Conservation (phyloP, 2,797 vertebrate species). For the Macropodus opercularis region DNA sequence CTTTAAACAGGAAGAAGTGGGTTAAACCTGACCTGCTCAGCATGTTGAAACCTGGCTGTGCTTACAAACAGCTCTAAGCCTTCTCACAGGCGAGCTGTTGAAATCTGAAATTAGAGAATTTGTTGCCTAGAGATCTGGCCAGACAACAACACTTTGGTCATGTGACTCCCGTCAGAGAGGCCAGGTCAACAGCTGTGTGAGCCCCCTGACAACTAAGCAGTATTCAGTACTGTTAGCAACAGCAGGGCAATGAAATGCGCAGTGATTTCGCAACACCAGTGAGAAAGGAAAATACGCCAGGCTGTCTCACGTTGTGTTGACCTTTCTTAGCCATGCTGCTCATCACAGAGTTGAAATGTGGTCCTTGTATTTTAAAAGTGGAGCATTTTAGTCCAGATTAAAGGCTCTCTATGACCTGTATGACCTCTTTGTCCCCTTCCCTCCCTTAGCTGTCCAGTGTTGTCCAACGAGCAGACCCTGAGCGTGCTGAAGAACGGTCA, state of each 20-base stretch:
- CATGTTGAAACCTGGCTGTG: conserved; percentile 14
- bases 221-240: conserved; percentile 70
- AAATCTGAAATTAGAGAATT: conserved; percentile 75
- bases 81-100: conserved; percentile 58
- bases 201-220: conserved; percentile 73
- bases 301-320: conserved; percentile 15
- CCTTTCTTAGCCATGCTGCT: conserved; percentile 6
- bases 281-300: conserved; percentile 22
- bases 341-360: neutral
- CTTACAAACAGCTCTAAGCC: conserved; percentile 35
- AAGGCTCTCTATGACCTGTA: conserved; percentile 10
- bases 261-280: conserved; percentile 41
- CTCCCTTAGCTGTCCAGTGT: conserved; percentile 73
- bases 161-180: conserved; percentile 68
- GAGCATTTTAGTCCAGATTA: conserved; percentile 1
- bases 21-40: too few species aligned
- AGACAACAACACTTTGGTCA: conserved; percentile 72
- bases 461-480: conserved; percentile 75
- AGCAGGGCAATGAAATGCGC: conserved; percentile 50
- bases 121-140: conserved; percentile 62
- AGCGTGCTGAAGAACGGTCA: conserved; percentile 77
- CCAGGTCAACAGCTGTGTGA: conserved; percentile 75
- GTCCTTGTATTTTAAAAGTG: conserved; percentile 13
- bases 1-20: neutral
- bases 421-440: conserved; percentile 29